Evolutionary conservation across 2,888 invertebrate genomes (phyloP).

Genomic region (Noctua fimbriata): DNA sequence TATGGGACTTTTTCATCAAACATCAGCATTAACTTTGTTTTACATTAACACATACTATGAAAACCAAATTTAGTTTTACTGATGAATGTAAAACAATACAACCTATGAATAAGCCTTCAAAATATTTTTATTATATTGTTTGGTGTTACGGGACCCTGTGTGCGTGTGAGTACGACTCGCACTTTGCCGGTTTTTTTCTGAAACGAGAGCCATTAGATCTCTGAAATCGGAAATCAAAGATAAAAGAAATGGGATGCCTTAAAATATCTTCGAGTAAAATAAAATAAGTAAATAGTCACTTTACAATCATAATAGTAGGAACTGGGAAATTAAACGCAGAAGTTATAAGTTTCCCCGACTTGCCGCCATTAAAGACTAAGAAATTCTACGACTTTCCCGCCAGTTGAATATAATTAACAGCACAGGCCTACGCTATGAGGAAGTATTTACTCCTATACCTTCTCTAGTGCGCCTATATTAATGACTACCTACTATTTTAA

Average conservation of each 20-base stretch:
- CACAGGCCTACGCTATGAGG: conserved; percentile 18
- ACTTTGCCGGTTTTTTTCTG: not conserved
- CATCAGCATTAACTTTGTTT: too few relatives aligned
- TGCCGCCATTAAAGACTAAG: conserved; percentile 11
- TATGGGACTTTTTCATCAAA: too few relatives aligned
- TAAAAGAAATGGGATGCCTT: not conserved
- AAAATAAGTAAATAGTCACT: not conserved
- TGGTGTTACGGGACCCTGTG: too few relatives aligned
- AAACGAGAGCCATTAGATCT: not conserved
- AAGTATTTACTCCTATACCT: conserved; percentile 21
- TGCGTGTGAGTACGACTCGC: too few relatives aligned
- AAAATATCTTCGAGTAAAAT: not conserved
- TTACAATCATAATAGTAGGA: conserved; percentile 4
- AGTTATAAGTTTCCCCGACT: conserved; percentile 10
- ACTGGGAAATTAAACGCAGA: conserved; percentile 24
- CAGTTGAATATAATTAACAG: conserved; percentile 39
- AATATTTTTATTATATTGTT: too few relatives aligned
- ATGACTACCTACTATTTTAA: not conserved
- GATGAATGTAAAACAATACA: too few relatives aligned
- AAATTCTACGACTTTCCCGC: conserved; percentile 42
- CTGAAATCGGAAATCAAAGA: not conserved
- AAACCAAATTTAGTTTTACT: too few relatives aligned
- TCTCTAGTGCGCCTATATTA: conserved; percentile 6
- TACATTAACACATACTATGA: too few relatives aligned
- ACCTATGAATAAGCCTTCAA: too few relatives aligned